These are phyloP conservation scores for Drosophila basisetae DNA, from an alignment of 2,888 invertebrate species.

Conservation along the genomic window DNA sequence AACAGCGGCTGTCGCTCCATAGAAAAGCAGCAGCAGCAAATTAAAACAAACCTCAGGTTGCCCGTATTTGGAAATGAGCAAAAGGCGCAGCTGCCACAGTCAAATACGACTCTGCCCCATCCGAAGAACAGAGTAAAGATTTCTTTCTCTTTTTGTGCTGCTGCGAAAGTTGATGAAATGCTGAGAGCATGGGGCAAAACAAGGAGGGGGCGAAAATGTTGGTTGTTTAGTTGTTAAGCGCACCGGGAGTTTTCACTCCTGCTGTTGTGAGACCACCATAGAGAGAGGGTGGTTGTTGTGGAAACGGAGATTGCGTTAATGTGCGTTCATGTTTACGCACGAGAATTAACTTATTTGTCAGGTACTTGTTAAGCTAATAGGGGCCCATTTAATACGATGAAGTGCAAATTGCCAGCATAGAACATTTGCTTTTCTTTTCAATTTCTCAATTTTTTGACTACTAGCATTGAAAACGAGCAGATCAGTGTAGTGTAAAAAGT, in stretches of 20 bases:
- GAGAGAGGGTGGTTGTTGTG: conserved; percentile 10
- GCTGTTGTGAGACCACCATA: conserved; percentile 7
- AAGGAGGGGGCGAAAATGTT: conserved; percentile 7
- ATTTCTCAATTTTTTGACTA: not conserved
- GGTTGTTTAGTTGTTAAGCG: conserved; percentile 36
- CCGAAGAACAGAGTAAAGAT: not conserved
- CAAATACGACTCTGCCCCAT: conserved; percentile 15
- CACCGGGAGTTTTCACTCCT: conserved; percentile 23
- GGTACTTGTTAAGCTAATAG: conserved; percentile 81
- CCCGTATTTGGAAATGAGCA: conserved; percentile 80
- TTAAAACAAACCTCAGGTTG: conserved; percentile 82
- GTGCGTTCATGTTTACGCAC: conserved; percentile 72
- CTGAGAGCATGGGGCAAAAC: conserved; percentile 28
- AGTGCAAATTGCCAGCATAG: conserved; percentile 70
- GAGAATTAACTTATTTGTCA: conserved; percentile 81
- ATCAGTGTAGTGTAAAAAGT: not conserved
- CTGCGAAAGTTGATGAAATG: conserved; percentile 70
- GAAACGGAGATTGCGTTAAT: conserved; percentile 61
- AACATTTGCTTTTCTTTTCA: conserved; percentile 31
- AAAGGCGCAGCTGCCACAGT: conserved; percentile 42
- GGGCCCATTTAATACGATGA: conserved; percentile 74
- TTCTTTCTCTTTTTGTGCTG: conserved; percentile 27
- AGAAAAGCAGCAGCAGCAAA: conserved; percentile 69
- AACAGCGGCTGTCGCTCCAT: conserved; percentile 40
- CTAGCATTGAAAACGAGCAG: not conserved